Evolutionary conservation across 2,797 vertebrate genomes (phyloP).

Genomic region (Pipistrellus kuhlii): DNA sequence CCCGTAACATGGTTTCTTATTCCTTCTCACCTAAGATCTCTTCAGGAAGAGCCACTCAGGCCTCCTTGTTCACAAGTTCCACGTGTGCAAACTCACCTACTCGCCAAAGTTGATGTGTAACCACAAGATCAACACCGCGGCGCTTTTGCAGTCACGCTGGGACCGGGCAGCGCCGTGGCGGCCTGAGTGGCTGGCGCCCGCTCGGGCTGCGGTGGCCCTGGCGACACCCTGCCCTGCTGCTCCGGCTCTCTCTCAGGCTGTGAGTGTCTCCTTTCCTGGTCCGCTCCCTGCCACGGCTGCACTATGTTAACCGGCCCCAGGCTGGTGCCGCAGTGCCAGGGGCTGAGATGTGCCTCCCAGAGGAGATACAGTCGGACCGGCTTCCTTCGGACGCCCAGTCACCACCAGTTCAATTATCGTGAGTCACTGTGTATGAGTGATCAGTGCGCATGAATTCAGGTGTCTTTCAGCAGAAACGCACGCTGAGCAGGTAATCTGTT

Average conservation of each 20-base stretch:
- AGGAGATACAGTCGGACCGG: fast-evolving
- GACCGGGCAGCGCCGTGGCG: not conserved
- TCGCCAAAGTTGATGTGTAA: fast-evolving
- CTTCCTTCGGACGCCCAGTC: not conserved
- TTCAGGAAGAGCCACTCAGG: not conserved
- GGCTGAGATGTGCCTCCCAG: fast-evolving
- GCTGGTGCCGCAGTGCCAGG: fast-evolving
- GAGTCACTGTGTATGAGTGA: not conserved
- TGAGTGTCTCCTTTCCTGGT: not conserved
- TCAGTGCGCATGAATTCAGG: fast-evolving
- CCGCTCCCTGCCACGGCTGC: fast-evolving
- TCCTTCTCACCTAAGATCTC: not conserved
- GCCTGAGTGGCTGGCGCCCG: fast-evolving
- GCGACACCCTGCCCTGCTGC: not conserved
- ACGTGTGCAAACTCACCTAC: fast-evolving
- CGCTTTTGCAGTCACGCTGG: fast-evolving
- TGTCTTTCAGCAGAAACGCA: not conserved
- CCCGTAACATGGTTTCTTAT: fast-evolving
- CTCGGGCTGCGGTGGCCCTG: fast-evolving
- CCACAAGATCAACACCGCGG: fast-evolving
- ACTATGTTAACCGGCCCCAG: not conserved
- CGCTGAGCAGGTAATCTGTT: fast-evolving
- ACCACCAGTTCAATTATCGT: fast-evolving
- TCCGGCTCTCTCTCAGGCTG: not conserved
- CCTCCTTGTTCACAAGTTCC: fast-evolving